phyloP scores from a whole-genome alignment of 2,113 vertebrate species.

The Morone chrysops region DNA sequence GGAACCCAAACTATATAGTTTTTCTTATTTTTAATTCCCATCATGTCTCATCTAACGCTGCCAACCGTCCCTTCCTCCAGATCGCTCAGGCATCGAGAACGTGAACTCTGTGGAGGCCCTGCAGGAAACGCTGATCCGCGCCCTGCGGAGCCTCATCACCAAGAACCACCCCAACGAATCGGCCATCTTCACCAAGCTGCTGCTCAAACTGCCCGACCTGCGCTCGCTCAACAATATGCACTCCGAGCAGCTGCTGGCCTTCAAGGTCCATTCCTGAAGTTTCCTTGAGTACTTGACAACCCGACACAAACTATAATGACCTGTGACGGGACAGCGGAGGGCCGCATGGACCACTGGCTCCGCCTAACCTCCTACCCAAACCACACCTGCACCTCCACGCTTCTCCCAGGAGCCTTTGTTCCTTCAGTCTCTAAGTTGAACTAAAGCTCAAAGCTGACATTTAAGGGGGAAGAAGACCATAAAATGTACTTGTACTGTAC shows the following conservation, averaged over 20 bases:
- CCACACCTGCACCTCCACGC: slow-evolving; percentile 21
- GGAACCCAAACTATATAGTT: too few species aligned
- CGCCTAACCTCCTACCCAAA: neutral
- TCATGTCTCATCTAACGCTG: neutral
- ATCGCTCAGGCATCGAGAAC: slow-evolving; percentile 96
- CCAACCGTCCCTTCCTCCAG: slow-evolving; percentile 70
- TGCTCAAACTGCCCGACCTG: slow-evolving; percentile 96
- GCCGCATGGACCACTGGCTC: slow-evolving; percentile 5
- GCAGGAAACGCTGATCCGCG: slow-evolving; percentile 95
- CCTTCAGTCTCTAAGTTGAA: slow-evolving; percentile 2
- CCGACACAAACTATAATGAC: neutral
- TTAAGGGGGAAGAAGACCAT: slow-evolving; percentile 27
- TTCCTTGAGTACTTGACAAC: slow-evolving; percentile 34
- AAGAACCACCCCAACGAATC: slow-evolving; percentile 96
- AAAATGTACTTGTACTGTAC: slow-evolving; percentile 75
- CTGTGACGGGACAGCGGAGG: slow-evolving; percentile 11
- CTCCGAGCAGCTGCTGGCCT: slow-evolving; percentile 97
- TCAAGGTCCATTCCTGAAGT: slow-evolving; percentile 95
- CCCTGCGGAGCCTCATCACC: slow-evolving; percentile 93
- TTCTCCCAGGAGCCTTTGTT: slow-evolving; percentile 3
- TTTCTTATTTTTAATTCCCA: neutral
- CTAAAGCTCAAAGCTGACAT: slow-evolving; percentile 17
- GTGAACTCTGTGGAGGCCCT: slow-evolving; percentile 95
- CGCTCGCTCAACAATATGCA: slow-evolving; percentile 99
- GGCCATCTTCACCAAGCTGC: slow-evolving; percentile 96